Evolutionary conservation across 2,888 invertebrate genomes (phyloP), one percentile per base, ranked within the genome.

Genomic region (Stenichneumon culpator): DNA sequence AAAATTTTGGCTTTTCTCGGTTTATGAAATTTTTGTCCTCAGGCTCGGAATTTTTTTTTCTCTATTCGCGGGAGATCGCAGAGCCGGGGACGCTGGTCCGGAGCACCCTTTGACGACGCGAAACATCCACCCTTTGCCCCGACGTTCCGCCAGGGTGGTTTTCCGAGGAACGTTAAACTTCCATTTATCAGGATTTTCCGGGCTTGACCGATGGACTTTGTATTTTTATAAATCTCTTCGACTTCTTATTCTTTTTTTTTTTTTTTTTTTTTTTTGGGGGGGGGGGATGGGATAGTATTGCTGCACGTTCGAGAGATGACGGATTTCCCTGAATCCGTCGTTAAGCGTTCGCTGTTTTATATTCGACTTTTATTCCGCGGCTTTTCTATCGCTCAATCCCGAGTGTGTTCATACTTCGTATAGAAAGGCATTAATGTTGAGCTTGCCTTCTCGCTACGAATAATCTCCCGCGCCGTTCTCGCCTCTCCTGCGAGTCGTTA

Each of bases 151-250:
- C 70, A 70, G 57, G 69, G 22, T 19, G 19, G n/a, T 73, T 65
- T 79, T 39, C 36, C 39, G 25, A 28, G 75, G 70, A 57, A 36
- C 74, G 75, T 84, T 83, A 89, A 89, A 91, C 90, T 91, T 92
- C 92, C 93, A 93, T 93, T 92, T 93, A 93, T 93, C 93, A 93
- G 90, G 93, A 92, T 93, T 91, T 92, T 89, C 88, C 89, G 86
- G 87, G 90, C 89, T 90, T 91, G 93, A 92, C 92, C 93, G 90
- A 81, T 89, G 88, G 88, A 83, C 88, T 86, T 83, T 82, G 39
- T 80, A 60, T 52, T 69, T 86, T 80, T 88, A 83, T 82, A 83
- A 84, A 82, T 79, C 60, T 36, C 47, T 36, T 36, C 65, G 9
- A 22, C n/a, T 32, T 44, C 28, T 28, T 28, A 28, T 65, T 54